Evolutionary conservation across 2,113 vertebrate genomes (phyloP), one percentile per base, ranked within the genome.

Genomic region (Bucco capensis): DNA sequence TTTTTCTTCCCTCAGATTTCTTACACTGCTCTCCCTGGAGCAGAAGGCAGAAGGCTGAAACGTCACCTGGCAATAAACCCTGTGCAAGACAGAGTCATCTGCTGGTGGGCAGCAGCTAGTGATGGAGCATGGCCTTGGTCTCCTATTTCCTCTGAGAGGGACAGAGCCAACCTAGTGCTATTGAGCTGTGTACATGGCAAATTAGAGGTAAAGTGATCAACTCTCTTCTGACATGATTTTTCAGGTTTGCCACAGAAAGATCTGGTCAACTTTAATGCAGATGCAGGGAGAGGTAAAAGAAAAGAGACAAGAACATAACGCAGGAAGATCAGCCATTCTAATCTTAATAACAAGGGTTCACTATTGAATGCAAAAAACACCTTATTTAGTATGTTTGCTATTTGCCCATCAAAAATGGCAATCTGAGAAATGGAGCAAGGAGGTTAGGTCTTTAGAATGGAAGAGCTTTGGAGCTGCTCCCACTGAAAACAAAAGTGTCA

Each of bases 41-140:
- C 97, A 17, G 91, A 93, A 62, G 96, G 96, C 13, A 97, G 95
- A n/a, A 97, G 97, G 61, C 90, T 96, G 62, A 97, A 95, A 66
- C 98, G 98, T 80, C 97, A 33, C 33, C 94, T 99, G 72, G 95
- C 95, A 74, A 96, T 99, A 88, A 99, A 98, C 94, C 90, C 38
- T 86, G 37, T 94, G 40, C 98, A 99, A 94, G 99, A 99, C 56
- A 88, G 97, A 95, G 98, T 97, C 23, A 90, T 99, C 95, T 99
- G 98, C 97, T 99, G 99, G 99, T 99, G 99, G 98, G 96, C 97
- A 60, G 85, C 96, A 85, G 79, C 96, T 30, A 97, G 88, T 54
- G 98, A 98, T 57, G 98, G 98, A 91, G 96, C 95, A 67, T 98
- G 98, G 98, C 98, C 98, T 90, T 99, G 98, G 99, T 97, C 97